Conservation (phyloP, 37 sponge, comb jelly and placozoan species). For the Halichondria panicea region DNA sequence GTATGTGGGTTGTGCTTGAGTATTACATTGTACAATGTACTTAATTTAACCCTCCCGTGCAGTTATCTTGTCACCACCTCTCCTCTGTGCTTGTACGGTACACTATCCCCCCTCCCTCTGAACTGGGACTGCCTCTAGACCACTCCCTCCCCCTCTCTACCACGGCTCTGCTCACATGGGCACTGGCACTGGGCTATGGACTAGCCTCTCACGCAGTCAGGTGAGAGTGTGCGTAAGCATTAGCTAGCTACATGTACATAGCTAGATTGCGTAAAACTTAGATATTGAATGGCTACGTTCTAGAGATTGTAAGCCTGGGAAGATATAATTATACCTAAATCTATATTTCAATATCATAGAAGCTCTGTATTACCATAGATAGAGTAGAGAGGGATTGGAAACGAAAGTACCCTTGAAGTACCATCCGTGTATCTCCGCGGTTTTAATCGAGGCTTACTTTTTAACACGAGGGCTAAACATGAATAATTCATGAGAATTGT, state of each 20-base stretch:
- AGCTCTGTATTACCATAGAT: background rate
- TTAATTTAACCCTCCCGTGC: background rate
- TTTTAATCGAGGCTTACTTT: no score
- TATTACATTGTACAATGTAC: background rate
- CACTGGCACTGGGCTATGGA: conserved; percentile 44
- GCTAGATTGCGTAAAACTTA: background rate
- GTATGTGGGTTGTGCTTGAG: background rate
- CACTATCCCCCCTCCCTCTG: conserved; percentile 20
- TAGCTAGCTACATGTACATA: background rate
- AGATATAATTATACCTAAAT: background rate
- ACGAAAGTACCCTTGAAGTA: no score
- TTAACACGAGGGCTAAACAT: no score
- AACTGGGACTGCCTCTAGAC: conserved; percentile 13
- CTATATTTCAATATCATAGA: background rate
- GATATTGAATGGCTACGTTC: background rate
- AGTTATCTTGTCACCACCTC: conserved; percentile 35
- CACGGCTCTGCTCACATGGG: conserved; percentile 39
- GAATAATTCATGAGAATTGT: no score
- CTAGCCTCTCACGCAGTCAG: conserved; percentile 33
- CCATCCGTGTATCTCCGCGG: no score
- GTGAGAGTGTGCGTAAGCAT: conserved; percentile 3
- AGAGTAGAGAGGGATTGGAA: no score
- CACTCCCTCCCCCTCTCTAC: conserved; percentile 6
- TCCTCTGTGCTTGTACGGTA: conserved; percentile 49
- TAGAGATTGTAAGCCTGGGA: background rate